Evolutionary conservation across 2,113 vertebrate genomes (phyloP), one percentile per base, ranked within the genome.

Genomic region (Anser brachyrhynchus): DNA sequence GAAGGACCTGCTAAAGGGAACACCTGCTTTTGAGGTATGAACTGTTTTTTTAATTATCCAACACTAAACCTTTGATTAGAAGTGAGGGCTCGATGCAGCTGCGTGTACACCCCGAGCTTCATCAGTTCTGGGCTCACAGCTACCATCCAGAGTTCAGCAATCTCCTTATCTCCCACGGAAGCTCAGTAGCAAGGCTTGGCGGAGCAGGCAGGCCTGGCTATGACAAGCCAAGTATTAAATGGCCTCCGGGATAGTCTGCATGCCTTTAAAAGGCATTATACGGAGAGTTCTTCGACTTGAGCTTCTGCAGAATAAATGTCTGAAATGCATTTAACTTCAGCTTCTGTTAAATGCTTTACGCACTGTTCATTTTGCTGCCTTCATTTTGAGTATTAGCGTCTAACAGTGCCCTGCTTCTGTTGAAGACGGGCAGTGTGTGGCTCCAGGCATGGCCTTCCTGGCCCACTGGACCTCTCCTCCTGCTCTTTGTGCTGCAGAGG

Each of bases 1-100:
- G 64, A 58, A 67, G 78, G 13, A 65, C 59, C 83, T 43, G 78
- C 76, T 33, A 8, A 89, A 89, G 78, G 59, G 84, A 87, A 16
- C 89, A 3, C 73, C 90, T 75, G 79, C 92, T 91, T 25, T 82
- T 87, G 93, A 97, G 97, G 97, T 97, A 97, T 15, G 96, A 72
- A 0, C 57, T 74, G 6, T 3, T 69, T 55, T 59, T 20, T 21
- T 49, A 3, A 20, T 26, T 26, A 10, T 6, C 41, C 62, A 33
- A 0, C 11, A 2, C 3, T 3, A 11, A 12, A 31, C 26, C 11
- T 57, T 43, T 23, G 4, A 13, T 13, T 29, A 8, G 29, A 39
- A 65, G 12, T 29, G 46, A 39, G 39, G 49, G 28, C 39, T 72
- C 52, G 61, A 5, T 22, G 0, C 16, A 46, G 49, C 67, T 81